Base-by-base conservation (phyloP, 1,140 invertebrate genomes). In the Heliothis virescens region DNA sequence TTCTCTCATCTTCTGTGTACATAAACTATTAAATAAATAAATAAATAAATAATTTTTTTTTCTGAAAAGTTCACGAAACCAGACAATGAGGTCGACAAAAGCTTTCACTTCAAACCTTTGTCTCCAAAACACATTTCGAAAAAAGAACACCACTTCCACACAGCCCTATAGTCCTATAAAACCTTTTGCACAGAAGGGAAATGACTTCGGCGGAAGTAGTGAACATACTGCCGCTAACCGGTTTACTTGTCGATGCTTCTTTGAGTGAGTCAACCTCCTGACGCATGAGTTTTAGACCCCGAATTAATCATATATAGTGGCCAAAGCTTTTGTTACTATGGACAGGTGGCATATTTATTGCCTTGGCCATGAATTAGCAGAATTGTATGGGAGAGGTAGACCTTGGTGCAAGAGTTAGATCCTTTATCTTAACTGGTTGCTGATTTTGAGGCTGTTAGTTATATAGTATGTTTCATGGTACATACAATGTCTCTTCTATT, bases 211-310 rank as follows among this genome's bases (percentile, higher is more conserved):
- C 73, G 74, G 74, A 76, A 76, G 60, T 53, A 65, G 7, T 26
- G 47, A 18, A 62, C 26, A 57, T 63, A 76, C 21, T n/a, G 26
- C 21, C 9, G 10, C 3, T 18, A 76, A 76, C 74, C 60, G 48
- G 74, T 76, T 55, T 26, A 26, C 5, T 13, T 48, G 34, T 41
- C 63, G 48, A 47, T 50, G 9, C 5, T 62, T 75, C 57, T 62
- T 62, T 53, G 13, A 76, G 47, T 76, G 59, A 65, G 21, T 76
- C 74, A 65, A 76, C 63, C 16, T 12, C n/a, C 21, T 76, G 74
- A 76, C 60, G 18, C 60, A 76, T 76, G 26, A 2, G 21, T 13
- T 60, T 67, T n/a, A 48, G 41, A 67, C 34, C 11, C 34, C n/a
- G 13, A 11, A 67, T 67, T 48, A 67, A 48, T 67, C 41, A 67